Base-by-base conservation (phyloP, 1,140 invertebrate genomes). In the Acromyrmex echinatior region DNA sequence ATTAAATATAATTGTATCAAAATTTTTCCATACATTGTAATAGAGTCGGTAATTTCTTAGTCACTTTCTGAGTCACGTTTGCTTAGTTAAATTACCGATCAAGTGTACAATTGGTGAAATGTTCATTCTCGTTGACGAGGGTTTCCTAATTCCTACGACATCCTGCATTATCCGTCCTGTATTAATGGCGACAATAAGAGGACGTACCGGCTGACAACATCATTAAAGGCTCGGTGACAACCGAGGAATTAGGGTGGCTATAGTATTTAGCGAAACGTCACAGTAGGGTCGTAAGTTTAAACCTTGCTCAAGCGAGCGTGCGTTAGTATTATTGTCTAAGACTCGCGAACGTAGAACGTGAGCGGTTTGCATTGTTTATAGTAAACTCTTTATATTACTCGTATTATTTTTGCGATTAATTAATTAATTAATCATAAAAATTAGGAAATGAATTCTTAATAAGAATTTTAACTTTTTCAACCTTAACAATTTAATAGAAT, bases 141-240 rank as follows among this genome's bases (percentile, higher is more conserved):
- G 25, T 74, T 74, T 49, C 68, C 66, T 51, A 74, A 74, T 74
- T 74, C 80, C 70, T 60, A 45, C 25, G 68, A 82, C 18, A 76
- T 74, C 56, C 21, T 53, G 77, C 77, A 79, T 79, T 79, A 66
- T 79, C 73, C 49, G 63, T 68, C 9, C 70, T 74, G 68, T 56
- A 84, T 76, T 74, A 84, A 84, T 49, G 56, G 80, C 53, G 56
- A 82, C 80, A 82, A 74, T 82, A 56, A 62, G 70, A 84, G 53
- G 14, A 76, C 80, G 53, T 25, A 21, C 70, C 80, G 80, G 60
- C 56, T 82, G 80, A 82, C 53, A 74, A 62, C 28, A 84, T 84
- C 68, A 82, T 84, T 84, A 84, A 74, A 74, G 70, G 39, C 80
- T 84, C 70, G 12, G 80, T 62, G 70, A 84, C 70, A 84, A 74